phyloP scores from a whole-genome alignment of 2,797 vertebrate species.

The Rallus crepitans region DNA sequence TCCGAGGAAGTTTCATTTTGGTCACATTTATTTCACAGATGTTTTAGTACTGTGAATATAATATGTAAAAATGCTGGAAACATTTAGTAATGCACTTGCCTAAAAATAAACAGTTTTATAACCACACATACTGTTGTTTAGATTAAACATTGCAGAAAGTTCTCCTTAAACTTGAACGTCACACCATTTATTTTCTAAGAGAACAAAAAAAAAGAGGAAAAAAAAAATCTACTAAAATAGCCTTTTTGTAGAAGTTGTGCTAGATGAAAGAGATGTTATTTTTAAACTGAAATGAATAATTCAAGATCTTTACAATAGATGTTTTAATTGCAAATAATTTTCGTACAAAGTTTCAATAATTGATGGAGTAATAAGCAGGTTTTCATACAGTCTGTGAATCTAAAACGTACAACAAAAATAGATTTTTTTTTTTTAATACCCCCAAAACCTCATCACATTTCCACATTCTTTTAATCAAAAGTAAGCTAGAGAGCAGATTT shows the following conservation, averaged over 20 bases:
- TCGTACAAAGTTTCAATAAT: constrained; percentile 71
- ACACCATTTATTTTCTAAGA: constrained; percentile 72
- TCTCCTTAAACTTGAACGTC: constrained; percentile 70
- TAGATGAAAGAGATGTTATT: constrained; percentile 60
- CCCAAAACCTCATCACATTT: constrained; percentile 19
- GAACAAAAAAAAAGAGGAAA: constrained; percentile 44
- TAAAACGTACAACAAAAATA: constrained; percentile 41
- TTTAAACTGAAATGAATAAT: constrained; percentile 68
- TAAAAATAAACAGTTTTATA: constrained; percentile 82
- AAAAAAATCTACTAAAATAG: constrained; percentile 32
- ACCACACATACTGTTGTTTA: constrained; percentile 77
- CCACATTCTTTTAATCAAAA: constrained; percentile 71
- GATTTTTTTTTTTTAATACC: neutral
- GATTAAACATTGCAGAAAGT: constrained; percentile 74
- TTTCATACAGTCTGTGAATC: constrained; percentile 41
- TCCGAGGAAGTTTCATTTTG: constrained; percentile 70
- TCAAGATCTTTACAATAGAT: constrained; percentile 65
- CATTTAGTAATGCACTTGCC: constrained; percentile 78
- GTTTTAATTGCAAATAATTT: constrained; percentile 73
- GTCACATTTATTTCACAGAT: constrained; percentile 79
- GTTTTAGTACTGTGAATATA: constrained; percentile 75
- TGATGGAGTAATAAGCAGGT: constrained; percentile 70
- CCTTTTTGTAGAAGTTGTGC: constrained; percentile 36
- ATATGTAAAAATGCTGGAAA: constrained; percentile 79
- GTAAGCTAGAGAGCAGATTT: constrained; percentile 68